phyloP scores from a whole-genome alignment of 1,140 invertebrate genomes.

The Aphaenogaster floridana region DNA sequence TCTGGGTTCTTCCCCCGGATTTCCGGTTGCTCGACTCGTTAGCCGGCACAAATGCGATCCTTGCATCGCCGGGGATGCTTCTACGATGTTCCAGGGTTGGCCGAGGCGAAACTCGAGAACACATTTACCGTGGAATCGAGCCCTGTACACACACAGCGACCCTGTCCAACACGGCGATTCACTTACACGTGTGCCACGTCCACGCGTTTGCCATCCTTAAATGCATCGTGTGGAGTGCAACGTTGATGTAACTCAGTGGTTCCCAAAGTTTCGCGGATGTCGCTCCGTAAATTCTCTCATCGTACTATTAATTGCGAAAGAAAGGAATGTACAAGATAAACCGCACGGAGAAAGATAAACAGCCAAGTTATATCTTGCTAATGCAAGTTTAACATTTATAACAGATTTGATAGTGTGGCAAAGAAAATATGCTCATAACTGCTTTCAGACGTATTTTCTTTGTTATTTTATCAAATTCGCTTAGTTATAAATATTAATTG shows the following conservation, averaged over 20 bases:
- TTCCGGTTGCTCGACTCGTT: slow-evolving; percentile 10
- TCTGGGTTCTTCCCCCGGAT: not conserved
- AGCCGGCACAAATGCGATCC: not conserved
- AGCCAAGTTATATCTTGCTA: no score
- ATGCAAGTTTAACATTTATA: no score
- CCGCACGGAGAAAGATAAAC: no score
- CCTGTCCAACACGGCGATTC: not conserved
- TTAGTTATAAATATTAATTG: no score
- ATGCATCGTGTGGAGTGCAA: not conserved
- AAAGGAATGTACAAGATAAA: not conserved
- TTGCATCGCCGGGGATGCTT: slow-evolving; percentile 3
- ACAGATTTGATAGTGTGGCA: no score
- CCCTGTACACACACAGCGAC: not conserved
- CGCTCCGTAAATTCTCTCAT: not conserved
- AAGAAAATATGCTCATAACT: no score
- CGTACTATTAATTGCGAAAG: not conserved
- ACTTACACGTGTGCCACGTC: slow-evolving; percentile 5
- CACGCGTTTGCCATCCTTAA: slow-evolving; percentile 1
- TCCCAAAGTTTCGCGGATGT: slow-evolving; percentile 8
- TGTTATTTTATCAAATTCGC: no score
- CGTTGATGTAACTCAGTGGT: not conserved
- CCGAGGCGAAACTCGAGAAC: slow-evolving; percentile 8
- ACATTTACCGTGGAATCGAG: slow-evolving; percentile 34
- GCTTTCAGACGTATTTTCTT: no score
- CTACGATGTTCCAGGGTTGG: not conserved